Evolutionary conservation across 2,888 invertebrate genomes (phyloP), one percentile per base, ranked within the genome.

Genomic region (Argyresthia albistria): DNA sequence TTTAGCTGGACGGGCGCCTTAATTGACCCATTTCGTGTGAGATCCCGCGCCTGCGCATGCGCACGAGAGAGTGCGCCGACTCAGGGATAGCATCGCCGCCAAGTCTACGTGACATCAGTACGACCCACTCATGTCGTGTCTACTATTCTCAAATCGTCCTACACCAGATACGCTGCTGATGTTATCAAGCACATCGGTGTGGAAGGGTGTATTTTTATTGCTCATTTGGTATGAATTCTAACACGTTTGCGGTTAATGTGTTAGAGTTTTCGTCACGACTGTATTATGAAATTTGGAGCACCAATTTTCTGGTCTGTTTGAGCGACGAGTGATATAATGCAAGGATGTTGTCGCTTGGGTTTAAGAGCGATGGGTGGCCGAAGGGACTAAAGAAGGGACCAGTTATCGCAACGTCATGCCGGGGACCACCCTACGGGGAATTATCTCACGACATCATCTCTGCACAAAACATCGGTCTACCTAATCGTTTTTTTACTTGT

Each of bases 1-100:
- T n/a, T n/a, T n/a, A n/a, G n/a, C n/a, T n/a, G n/a, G n/a, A n/a
- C n/a, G n/a, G n/a, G n/a, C n/a, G n/a, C n/a, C n/a, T n/a, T 86
- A 86, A 87, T 87, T 83, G 86, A 84, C 83, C 86, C 71, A 82
- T 82, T 87, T 84, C 80, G 82, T 82, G 82, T 83, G 75, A 79
- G 78, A 77, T 75, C 80, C 72, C 63, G 71, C 77, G 73, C 73
- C 72, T 50, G 53, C 54, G 52, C 46, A 49, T 50, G 53, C 54
- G 52, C 46, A 49, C 62, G 64, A 69, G 64, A 58, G 55, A 59
- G 62, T 65, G 66, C 69, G 65, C 75, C 73, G 73, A 71, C 69
- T 79, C 66, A 70, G 74, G 86, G 86, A 87, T 86, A 86, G 71
- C 69, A 86, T 86, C 86, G 68, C 86, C 82, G 83, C 78, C 60